Base-by-base conservation (phyloP, 2,797 vertebrate genomes). In the Ptychadena robeensis region DNA sequence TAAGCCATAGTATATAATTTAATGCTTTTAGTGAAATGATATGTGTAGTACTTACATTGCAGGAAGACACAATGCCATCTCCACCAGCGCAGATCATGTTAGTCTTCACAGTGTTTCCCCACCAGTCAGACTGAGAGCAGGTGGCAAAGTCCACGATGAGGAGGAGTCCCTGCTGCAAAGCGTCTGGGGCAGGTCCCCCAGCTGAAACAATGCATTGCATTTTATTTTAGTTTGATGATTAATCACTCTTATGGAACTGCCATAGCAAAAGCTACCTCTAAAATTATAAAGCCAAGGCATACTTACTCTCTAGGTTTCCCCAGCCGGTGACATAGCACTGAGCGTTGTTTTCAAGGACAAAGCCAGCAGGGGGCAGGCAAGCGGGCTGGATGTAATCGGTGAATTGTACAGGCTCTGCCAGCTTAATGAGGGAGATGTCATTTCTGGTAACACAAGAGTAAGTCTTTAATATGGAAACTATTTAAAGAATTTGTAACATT, bases 351-450 rank as follows among this genome's bases (percentile, higher is more conserved):
- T 92, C 1, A 1, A 95, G 91, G 73, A 93, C 63, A 82, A 81
- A 85, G 0, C 90, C 91, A 0, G 92, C 87, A 0, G 87, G 0
- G 0, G 96, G 96, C 69, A 97, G 92, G 87, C 94, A 95, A 63
- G 92, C 91, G 8, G 92, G 82, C 88, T 87, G 87, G 77, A 96
- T 89, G 71, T 89, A 87, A 37, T 93, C 83, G 0, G 71, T 91
- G 35, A 91, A 30, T 72, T 88, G 3, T 37, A 95, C 91, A 0
- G 91, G 85, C 5, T 87, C 3, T 12, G 91, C 32, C 75, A 97
- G 92, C 76, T 96, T 95, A 89, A 97, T 91, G 91, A 97, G 72
- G 61, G 95, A 95, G 0, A 96, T 96, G 89, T 97, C 95, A 0
- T 96, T 85, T 71, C 92, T 93, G 86, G 69, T 1, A 25, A 61